phyloP scores from a whole-genome alignment of 2,797 vertebrate genomes.

The Otolemur crassicaudatus region DNA sequence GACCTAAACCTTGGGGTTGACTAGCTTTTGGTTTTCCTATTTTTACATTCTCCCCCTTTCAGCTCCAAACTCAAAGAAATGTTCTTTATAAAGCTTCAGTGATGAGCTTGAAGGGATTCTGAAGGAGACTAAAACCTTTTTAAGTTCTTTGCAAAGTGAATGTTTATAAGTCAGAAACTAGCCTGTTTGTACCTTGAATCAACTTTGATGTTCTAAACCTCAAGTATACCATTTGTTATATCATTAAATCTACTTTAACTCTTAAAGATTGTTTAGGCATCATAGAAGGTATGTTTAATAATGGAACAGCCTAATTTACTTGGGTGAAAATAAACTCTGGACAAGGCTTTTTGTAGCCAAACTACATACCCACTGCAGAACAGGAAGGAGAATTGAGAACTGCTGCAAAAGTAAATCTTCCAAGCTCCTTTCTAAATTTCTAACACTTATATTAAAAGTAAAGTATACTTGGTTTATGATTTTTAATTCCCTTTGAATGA shows the following conservation, averaged over 20 bases:
- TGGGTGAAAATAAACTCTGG: background rate
- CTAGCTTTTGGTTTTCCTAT: background rate
- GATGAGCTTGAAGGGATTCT: background rate
- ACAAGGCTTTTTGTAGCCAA: background rate
- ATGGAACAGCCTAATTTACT: background rate
- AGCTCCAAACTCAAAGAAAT: background rate
- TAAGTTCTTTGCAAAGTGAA: background rate
- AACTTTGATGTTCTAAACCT: background rate
- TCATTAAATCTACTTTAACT: background rate
- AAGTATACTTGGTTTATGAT: background rate
- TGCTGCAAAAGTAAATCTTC: background rate
- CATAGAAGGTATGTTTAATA: background rate
- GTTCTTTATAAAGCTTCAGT: background rate
- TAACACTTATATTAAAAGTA: background rate
- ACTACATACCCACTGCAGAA: background rate
- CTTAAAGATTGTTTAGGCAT: background rate
- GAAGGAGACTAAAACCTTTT: background rate
- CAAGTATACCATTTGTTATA: background rate
- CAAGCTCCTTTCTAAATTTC: background rate
- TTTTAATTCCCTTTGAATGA: background rate
- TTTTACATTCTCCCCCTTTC: background rate
- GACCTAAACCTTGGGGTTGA: background rate
- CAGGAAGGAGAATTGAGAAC: background rate
- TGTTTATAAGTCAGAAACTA: background rate
- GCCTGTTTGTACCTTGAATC: background rate